phyloP scores from a whole-genome alignment of 2,888 invertebrate genomes.

The Dusona sp. region DNA sequence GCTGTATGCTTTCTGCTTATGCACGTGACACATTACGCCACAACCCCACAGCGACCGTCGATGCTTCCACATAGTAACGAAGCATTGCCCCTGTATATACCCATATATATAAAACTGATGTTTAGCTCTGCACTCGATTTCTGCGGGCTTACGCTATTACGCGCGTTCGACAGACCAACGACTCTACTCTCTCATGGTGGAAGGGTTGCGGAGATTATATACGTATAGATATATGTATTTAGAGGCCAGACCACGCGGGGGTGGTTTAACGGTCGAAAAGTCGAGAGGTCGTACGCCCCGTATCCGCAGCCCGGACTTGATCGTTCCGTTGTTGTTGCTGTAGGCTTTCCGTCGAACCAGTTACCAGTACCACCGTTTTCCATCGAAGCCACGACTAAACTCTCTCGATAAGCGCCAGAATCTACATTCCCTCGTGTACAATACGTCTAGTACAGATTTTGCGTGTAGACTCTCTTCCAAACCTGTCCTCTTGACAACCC shows the following conservation, averaged over 20 bases:
- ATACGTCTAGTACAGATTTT: conserved; percentile 53
- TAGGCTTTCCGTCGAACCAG: conserved; percentile 47
- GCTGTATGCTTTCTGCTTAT: conserved; percentile 71
- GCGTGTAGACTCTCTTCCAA: conserved; percentile 42
- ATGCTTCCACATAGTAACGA: conserved; percentile 20
- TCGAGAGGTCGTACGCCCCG: conserved; percentile 60
- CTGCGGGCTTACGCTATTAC: conserved; percentile 50
- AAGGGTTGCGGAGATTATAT: conserved; percentile 43
- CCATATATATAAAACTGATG: not conserved
- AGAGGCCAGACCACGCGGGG: conserved; percentile 4
- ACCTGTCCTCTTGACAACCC: conserved; percentile 46
- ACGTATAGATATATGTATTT: conserved; percentile 9
- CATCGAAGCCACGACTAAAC: conserved; percentile 37
- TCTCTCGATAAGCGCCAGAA: conserved; percentile 59
- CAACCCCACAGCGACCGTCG: conserved; percentile 22
- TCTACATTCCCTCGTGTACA: conserved; percentile 57
- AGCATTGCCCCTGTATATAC: conserved; percentile 15
- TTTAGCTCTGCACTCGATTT: conserved; percentile 46
- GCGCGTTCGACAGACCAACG: conserved; percentile 49
- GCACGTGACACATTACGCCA: conserved; percentile 77
- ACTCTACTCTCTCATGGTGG: conserved; percentile 29
- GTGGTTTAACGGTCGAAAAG: conserved; percentile 65
- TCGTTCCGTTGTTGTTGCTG: conserved; percentile 31
- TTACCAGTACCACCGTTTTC: conserved; percentile 32
- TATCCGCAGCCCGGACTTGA: conserved; percentile 15